Percentiles rank a stretch among this genome's conserved stretches.
Conservation (phyloP, 2,797 vertebrate genomes). For the Setipinna tenuifilis region DNA sequence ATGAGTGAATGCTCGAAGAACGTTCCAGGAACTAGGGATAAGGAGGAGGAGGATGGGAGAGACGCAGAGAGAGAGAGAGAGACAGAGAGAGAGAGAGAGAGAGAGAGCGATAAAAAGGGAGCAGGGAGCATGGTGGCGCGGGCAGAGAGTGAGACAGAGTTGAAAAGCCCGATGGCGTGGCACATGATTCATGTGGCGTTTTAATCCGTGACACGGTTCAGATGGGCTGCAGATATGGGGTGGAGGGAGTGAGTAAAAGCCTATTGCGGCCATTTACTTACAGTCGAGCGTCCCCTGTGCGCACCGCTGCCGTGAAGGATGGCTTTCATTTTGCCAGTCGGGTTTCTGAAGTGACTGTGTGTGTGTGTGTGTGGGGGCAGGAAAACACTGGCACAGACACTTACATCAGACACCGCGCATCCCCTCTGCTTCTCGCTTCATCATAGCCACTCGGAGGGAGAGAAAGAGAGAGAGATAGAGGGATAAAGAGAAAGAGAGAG, state of each 20-base stretch:
- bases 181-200: slow-evolving; percentile 46
- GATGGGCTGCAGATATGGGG: slow-evolving; percentile 47
- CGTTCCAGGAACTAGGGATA: not conserved
- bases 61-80: slow-evolving; percentile 31
- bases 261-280: slow-evolving; percentile 56
- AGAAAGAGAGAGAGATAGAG: not conserved
- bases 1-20: not conserved
- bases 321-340: slow-evolving; percentile 50
- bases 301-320: slow-evolving; percentile 43
- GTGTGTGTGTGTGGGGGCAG: slow-evolving; percentile 2
- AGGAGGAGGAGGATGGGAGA: slow-evolving; percentile 49
- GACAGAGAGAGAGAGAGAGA: slow-evolving; percentile 22
- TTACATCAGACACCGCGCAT: slow-evolving; percentile 33
- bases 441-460: not conserved
- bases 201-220: slow-evolving; percentile 51
- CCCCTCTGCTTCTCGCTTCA: slow-evolving; percentile 27
- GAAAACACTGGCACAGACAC: not conserved
- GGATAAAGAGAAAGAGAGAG: not conserved
- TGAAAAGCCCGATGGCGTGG: not conserved
- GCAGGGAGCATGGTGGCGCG: slow-evolving; percentile 32
- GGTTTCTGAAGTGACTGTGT: slow-evolving; percentile 21
- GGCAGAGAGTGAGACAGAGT: slow-evolving; percentile 35
- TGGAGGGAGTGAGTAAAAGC: slow-evolving; percentile 47
- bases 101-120: slow-evolving; percentile 41
- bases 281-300: slow-evolving; percentile 47